Base-by-base conservation (phyloP, 2,113 vertebrate genomes). In the Microcebus jonahi region DNA sequence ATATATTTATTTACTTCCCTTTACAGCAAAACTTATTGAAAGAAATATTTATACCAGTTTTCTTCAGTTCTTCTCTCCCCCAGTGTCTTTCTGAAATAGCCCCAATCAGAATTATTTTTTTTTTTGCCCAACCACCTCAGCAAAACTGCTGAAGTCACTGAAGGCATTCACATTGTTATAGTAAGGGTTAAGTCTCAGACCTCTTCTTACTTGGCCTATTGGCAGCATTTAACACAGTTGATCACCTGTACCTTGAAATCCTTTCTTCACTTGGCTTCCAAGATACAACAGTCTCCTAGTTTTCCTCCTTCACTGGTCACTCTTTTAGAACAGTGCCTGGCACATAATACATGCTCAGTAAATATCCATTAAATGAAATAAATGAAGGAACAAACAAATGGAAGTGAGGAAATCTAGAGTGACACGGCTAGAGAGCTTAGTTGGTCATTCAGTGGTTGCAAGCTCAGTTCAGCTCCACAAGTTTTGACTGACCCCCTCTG, bases 1-100 rank as follows among this genome's bases (percentile, higher is more conserved):
- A 88, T 91, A 94, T 87, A 96, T 91, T 95, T 98, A 85, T 96
- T 97, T 97, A 83, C 90, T 96, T 96, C 55, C 81, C 71, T 91
- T 97, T 83, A 94, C 82, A 96, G 83, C 61, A 90, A 93, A 96
- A 87, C 53, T 83, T 90, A 18, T 50, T 76, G 86, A 68, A 84
- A 53, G 75, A 87, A 77, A 77, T 42, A 53, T 75, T 61, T 65
- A 55, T 63, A 61, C 39, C 45, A 70, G 31, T 57, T 96, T 83
- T 91, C 79, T 86, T 86, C 8, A 90, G 53, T 90, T 94, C 29
- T 71, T 75, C 34, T 68, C 9, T 75, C 23, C 18, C 90, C 23
- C 36, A 76, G 10, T 87, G 76, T 65, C 87, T 96, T 96, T 94
- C 83, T 65, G 82, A 97, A 97, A 95, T 13, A 68, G 27, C 39